Percentiles rank a stretch among this genome's conserved stretches.
Evolutionary conservation across 2,797 vertebrate species (phyloP).

Genomic region (Scleropages formosus): DNA sequence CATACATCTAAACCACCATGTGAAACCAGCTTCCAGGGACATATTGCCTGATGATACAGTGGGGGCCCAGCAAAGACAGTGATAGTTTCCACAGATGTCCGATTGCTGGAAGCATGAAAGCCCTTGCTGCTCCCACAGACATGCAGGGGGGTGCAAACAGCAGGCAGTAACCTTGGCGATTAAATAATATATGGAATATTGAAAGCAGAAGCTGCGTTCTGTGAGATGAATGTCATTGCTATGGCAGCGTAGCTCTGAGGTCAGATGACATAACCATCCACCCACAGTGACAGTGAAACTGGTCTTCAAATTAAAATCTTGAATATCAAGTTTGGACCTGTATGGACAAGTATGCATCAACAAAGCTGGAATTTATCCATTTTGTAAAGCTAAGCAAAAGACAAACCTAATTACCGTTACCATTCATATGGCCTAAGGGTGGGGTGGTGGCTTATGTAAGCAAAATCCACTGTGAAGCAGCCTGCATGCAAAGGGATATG

Average conservation of each 20-base stretch:
- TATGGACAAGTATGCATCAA: background rate
- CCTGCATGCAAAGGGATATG: background rate
- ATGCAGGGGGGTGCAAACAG: background rate
- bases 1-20: constrained; percentile 99
- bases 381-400: background rate
- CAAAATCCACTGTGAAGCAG: background rate
- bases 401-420: background rate
- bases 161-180: constrained; percentile 18
- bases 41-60: constrained; percentile 50
- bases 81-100: background rate
- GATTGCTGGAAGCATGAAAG: background rate
- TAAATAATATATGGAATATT: constrained; percentile 15
- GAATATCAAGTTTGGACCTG: background rate
- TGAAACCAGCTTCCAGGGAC: constrained; percentile 98
- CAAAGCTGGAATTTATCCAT: background rate
- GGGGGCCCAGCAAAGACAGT: background rate
- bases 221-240: constrained; percentile 1
- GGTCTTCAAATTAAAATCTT: background rate
- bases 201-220: constrained; percentile 5
- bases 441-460: background rate
- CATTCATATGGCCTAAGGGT: background rate
- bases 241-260: background rate
- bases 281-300: background rate
- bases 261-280: constrained; percentile 20
- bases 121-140: background rate